phyloP scores from a whole-genome alignment of 1,140 invertebrate species.

The Trichonephila inaurata region DNA sequence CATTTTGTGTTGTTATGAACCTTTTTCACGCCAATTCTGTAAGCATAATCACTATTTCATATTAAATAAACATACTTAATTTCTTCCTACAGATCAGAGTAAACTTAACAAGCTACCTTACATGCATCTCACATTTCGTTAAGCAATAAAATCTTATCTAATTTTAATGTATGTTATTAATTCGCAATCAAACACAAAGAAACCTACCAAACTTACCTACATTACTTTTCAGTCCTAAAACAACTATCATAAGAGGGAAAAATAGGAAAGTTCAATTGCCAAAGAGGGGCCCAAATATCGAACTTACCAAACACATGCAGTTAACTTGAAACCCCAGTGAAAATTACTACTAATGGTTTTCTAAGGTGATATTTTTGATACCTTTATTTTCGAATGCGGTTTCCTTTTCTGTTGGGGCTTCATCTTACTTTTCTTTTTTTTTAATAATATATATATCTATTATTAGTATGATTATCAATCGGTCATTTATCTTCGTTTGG shows the following conservation, averaged over 20 bases:
- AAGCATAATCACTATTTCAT: too few species aligned
- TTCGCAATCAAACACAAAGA: too few species aligned
- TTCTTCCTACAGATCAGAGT: too few species aligned
- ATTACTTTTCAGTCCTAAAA: background rate
- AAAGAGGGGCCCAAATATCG: background rate
- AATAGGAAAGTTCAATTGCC: background rate
- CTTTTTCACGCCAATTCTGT: too few species aligned
- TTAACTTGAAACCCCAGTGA: background rate
- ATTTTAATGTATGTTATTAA: too few species aligned
- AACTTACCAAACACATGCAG: slow-evolving; percentile 13
- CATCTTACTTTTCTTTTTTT: background rate
- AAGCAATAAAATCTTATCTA: too few species aligned
- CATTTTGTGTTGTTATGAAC: too few species aligned
- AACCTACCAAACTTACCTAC: too few species aligned
- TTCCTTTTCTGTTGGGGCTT: background rate
- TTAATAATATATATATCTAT: background rate
- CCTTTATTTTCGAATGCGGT: slow-evolving; percentile 9
- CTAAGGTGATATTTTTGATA: slow-evolving; percentile 60
- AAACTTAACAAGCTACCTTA: too few species aligned
- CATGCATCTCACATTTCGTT: too few species aligned
- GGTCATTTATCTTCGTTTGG: slow-evolving; percentile 54
- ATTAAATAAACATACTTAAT: too few species aligned
- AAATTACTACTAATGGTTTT: slow-evolving; percentile 57
- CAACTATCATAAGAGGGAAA: background rate
- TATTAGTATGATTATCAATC: slow-evolving; percentile 33